Evolutionary conservation across 2,888 invertebrate genomes (phyloP).

Genomic region (Mechanitis messenoides): DNA sequence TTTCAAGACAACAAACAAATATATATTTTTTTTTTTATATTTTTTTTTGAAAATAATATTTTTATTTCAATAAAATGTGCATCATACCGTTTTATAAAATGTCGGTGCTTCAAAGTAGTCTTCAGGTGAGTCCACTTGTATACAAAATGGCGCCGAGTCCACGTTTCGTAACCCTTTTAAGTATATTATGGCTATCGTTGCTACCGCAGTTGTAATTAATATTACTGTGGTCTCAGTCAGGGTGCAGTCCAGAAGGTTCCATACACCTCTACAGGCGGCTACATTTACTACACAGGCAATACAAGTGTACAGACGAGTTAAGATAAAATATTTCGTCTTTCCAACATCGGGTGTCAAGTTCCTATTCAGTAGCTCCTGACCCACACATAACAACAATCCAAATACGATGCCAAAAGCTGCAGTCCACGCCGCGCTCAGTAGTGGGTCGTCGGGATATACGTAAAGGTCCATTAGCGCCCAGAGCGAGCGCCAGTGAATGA

Average conservation of each 20-base stretch:
- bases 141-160: conserved; percentile 82
- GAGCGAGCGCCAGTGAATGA: conserved; percentile 89
- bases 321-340: conserved; percentile 77
- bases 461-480: conserved; percentile 87
- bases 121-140: conserved; percentile 79
- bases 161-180: conserved; percentile 82
- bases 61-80: too few species aligned
- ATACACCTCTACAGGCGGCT: conserved; percentile 87
- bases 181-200: conserved; percentile 77
- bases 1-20: too few species aligned
- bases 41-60: too few species aligned
- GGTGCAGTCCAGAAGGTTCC: conserved; percentile 79
- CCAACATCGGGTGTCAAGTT: conserved; percentile 78
- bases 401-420: conserved; percentile 79
- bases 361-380: conserved; percentile 73
- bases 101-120: conserved; percentile 86
- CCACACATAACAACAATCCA: conserved; percentile 78
- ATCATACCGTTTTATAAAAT: conserved; percentile 81
- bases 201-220: conserved; percentile 72
- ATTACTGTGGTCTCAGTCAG: conserved; percentile 64
- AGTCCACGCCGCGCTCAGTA: conserved; percentile 77
- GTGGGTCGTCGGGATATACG: conserved; percentile 74
- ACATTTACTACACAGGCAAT: conserved; percentile 83
- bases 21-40: too few species aligned
- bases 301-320: conserved; percentile 81